Base-by-base conservation (phyloP, 2,797 vertebrate species). In the Acanthiza pusilla region DNA sequence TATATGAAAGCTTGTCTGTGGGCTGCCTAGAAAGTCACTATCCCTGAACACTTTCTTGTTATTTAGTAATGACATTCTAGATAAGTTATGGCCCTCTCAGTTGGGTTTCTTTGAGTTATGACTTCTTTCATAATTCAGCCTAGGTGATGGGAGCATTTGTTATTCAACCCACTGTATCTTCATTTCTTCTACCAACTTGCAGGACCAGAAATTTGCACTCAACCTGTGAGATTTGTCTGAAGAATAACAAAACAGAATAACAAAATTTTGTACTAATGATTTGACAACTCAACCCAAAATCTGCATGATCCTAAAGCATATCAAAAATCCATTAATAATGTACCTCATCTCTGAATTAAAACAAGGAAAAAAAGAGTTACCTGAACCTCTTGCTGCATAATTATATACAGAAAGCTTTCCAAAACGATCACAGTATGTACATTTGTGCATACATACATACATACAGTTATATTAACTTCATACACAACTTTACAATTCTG, bases 361-460 rank as follows among this genome's bases (percentile, higher is more conserved):
- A 47, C 13, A 61, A 30, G 16, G 11, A 19, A 60, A 91, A 32
- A 54, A 62, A 40, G 22, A 27, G 30, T n/a, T 23, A 67, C 32
- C 70, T 30, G 20, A 51, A 81, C 13, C 25, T 92, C 61, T 40
- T 60, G 5, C 40, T 63, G 43, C 27, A 2, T 40, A 80, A 50
- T 23, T 32, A 48, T 14, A 63, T 42, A 32, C 38, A 61, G 50
- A 68, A 74, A 57, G 32, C 17, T 34, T 63, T 67, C 57, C 45
- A 34, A 30, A 78, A 60, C 2, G 1, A 50, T 67, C 32, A 22
- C 54, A 57, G 2, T 8, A 47, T 1, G 5, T 40, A n/a, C 0
- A 3, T 48, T 29, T 53, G 17, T 58, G 36, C 45, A 47, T 10
- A 53, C 0, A 36, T 36, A 36, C n/a, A 3, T 36, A 48, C 3